A percentile compares a stretch with the other conserved stretches of the same genome.
phyloP scores from a whole-genome alignment of 2,797 vertebrate genomes.

The Hydrophis major region DNA sequence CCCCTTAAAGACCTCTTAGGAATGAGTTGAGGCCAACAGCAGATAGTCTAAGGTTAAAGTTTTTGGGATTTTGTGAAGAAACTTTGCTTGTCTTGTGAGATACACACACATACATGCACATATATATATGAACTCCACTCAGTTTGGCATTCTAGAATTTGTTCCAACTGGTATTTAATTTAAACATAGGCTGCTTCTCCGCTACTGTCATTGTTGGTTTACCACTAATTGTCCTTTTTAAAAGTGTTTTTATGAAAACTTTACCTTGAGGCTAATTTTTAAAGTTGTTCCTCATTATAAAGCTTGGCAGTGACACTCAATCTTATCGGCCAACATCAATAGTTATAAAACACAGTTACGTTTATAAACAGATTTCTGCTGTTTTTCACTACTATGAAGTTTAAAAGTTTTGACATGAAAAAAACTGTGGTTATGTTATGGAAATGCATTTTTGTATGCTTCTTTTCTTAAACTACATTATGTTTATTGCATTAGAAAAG shows the following conservation, averaged over 20 bases:
- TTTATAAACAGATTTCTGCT: constrained; percentile 69
- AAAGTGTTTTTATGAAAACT: constrained; percentile 46
- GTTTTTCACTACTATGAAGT: constrained; percentile 66
- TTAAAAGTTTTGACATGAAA: constrained; percentile 58
- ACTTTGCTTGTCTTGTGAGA: constrained; percentile 28
- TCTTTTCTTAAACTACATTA: constrained; percentile 55
- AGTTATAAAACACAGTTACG: constrained; percentile 58
- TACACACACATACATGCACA: constrained; percentile 17
- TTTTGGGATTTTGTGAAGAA: too few relatives aligned
- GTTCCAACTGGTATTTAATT: constrained; percentile 43
- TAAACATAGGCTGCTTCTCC: constrained; percentile 1
- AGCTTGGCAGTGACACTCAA: constrained; percentile 54
- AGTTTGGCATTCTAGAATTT: background rate
- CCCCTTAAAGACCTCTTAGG: too few relatives aligned
- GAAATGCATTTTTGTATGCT: constrained; percentile 48
- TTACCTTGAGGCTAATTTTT: constrained; percentile 49
- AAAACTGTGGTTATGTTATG: constrained; percentile 46
- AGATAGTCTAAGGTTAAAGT: too few relatives aligned
- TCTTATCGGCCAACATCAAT: constrained; percentile 69
- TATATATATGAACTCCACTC: constrained; percentile 19
- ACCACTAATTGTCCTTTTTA: constrained; percentile 45
- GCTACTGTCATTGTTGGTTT: constrained; percentile 33
- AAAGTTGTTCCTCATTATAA: constrained; percentile 68
- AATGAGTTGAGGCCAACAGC: too few relatives aligned
- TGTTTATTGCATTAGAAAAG: accelerated